phyloP scores from a whole-genome alignment of 2,888 invertebrate species.

The Drosophila subsilvestris region DNA sequence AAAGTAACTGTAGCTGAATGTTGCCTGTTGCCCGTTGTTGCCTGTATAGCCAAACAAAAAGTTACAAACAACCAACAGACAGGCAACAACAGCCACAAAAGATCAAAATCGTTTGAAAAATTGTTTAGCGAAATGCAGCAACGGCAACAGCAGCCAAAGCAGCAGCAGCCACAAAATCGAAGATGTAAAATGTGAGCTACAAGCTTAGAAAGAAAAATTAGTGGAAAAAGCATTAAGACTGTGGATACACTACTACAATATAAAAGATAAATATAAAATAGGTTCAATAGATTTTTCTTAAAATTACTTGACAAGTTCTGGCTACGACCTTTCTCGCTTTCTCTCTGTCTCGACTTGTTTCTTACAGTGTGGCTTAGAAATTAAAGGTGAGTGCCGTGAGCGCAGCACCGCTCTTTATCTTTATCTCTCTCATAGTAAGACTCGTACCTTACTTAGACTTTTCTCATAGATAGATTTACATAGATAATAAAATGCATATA shows the following conservation, averaged over 20 bases:
- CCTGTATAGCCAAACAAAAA: constrained; percentile 25
- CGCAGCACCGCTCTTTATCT: too few species aligned
- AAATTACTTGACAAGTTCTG: too few species aligned
- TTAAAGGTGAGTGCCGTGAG: too few species aligned
- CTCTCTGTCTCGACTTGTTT: too few species aligned
- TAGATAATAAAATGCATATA: too few species aligned
- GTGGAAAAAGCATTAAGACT: background rate
- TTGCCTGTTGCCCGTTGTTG: constrained; percentile 12
- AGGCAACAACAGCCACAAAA: constrained; percentile 39
- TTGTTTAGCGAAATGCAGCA: constrained; percentile 40
- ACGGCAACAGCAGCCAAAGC: constrained; percentile 10
- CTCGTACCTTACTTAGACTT: too few species aligned
- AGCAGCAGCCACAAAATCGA: constrained; percentile 32
- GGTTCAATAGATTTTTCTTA: too few species aligned
- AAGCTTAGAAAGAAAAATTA: background rate
- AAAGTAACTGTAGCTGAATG: constrained; percentile 46
- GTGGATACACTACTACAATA: background rate
- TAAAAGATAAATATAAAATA: background rate
- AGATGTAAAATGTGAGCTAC: constrained; percentile 31
- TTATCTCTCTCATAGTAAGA: too few species aligned
- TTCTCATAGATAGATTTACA: too few species aligned
- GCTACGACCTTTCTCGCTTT: too few species aligned
- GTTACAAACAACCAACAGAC: constrained; percentile 39
- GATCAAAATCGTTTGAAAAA: constrained; percentile 49
- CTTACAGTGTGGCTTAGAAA: too few species aligned